Evolutionary conservation across 2,797 vertebrate species (phyloP).

Genomic region (Ptychadena robeensis): DNA sequence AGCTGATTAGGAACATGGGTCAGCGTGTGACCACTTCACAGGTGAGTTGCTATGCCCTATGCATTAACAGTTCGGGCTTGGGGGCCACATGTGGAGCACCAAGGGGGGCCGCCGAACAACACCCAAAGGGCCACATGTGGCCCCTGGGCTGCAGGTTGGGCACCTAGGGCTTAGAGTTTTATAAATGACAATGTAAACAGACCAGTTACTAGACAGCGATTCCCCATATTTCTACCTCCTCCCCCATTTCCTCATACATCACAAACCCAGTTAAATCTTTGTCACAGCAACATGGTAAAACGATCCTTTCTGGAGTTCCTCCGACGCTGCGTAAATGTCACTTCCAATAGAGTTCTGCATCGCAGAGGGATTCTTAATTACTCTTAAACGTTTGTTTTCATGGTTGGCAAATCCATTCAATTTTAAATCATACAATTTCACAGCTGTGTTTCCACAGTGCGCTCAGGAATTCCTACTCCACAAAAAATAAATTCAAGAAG

Average conservation of each 20-base stretch:
- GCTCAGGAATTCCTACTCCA: conserved; percentile 33
- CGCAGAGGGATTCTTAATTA: conserved; percentile 71
- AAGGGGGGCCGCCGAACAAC: too few species aligned
- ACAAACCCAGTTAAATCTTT: neutral
- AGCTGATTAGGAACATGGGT: too few species aligned
- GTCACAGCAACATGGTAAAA: conserved; percentile 4
- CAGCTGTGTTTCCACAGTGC: conserved; percentile 57
- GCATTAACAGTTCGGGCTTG: too few species aligned
- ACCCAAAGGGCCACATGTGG: too few species aligned
- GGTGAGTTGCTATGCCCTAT: too few species aligned
- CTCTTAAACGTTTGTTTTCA: conserved; percentile 67
- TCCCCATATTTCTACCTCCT: neutral
- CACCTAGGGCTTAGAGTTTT: too few species aligned
- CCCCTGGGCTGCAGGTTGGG: too few species aligned
- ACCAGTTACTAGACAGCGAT: neutral
- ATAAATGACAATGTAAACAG: too few species aligned
- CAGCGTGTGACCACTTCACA: too few species aligned
- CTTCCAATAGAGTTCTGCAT: conserved; percentile 69
- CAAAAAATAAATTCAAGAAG: conserved; percentile 16
- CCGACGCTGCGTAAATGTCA: conserved; percentile 69
- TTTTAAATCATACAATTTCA: conserved; percentile 65
- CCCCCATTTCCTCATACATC: neutral
- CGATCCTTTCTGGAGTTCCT: conserved; percentile 15
- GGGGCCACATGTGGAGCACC: too few species aligned
- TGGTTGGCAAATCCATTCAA: conserved; percentile 66